phyloP scores from a whole-genome alignment of 2,797 vertebrate species.

The Dromococcyx pavoninus region DNA sequence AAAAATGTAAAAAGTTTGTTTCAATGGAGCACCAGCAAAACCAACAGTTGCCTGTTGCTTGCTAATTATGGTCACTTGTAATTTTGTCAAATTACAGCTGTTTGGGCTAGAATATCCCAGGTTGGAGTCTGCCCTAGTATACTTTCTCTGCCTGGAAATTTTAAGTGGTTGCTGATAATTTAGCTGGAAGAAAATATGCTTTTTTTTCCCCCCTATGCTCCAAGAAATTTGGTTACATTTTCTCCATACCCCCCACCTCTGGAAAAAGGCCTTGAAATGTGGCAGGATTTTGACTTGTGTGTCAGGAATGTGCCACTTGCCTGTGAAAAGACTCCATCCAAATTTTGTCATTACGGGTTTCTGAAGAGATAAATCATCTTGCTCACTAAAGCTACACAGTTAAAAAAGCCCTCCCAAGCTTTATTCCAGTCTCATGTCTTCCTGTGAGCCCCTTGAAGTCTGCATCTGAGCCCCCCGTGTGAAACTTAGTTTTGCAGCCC shows the following conservation, averaged over 20 bases:
- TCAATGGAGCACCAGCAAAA: not conserved
- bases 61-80: not conserved
- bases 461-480: not conserved
- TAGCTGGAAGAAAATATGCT: not conserved
- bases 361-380: not conserved
- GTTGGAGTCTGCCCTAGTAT: not conserved
- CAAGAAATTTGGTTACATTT: slow-evolving; percentile 34
- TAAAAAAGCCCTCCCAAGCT: not conserved
- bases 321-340: not conserved
- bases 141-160: slow-evolving; percentile 23
- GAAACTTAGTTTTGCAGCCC: not conserved
- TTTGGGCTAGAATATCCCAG: not conserved
- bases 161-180: not conserved
- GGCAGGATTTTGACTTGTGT: not conserved
- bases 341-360: not conserved
- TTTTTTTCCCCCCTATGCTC: accelerated
- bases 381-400: not conserved
- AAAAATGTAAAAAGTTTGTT: not conserved
- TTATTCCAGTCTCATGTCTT: not conserved
- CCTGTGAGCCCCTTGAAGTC: accelerated
- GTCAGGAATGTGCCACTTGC: not conserved
- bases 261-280: slow-evolving; percentile 17
- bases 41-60: not conserved
- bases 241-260: not conserved
- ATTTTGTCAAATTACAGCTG: not conserved